phyloP scores from a whole-genome alignment of 2,113 vertebrate species.

The Corythaeola cristata region DNA sequence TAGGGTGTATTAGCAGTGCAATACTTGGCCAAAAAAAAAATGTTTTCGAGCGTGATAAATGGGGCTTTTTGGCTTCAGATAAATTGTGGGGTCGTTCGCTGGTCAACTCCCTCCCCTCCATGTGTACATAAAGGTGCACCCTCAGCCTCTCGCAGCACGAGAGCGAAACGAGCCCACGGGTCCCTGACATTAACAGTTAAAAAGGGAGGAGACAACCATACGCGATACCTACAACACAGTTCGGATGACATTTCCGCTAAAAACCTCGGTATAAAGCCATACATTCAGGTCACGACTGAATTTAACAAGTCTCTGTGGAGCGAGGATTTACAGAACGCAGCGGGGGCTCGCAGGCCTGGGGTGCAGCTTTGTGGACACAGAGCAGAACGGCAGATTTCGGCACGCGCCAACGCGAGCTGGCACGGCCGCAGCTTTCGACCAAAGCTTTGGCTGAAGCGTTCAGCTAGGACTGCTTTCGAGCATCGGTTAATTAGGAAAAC shows the following conservation, averaged over 20 bases:
- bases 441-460: neutral
- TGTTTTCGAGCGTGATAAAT: neutral
- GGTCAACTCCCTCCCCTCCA: conserved; percentile 59
- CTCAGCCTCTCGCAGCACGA: conserved; percentile 67
- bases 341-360: conserved; percentile 70
- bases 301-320: conserved; percentile 70
- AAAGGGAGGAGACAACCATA: conserved; percentile 65
- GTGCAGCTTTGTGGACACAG: conserved; percentile 77
- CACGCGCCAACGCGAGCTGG: neutral
- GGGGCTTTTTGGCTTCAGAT: neutral
- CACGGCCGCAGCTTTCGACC: neutral
- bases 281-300: conserved; percentile 69
- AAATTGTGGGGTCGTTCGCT: neutral
- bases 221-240: conserved; percentile 73
- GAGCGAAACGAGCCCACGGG: conserved; percentile 36
- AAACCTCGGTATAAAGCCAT: conserved; percentile 69
- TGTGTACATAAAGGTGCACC: conserved; percentile 77
- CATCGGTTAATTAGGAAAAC: neutral
- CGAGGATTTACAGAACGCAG: conserved; percentile 72
- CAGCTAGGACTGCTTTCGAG: neutral
- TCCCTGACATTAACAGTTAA: conserved; percentile 72
- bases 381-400: neutral
- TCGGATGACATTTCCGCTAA: conserved; percentile 63
- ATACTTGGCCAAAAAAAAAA: conserved; percentile 71
- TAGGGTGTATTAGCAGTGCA: conserved; percentile 78